Base-by-base conservation (phyloP, 1,140 invertebrate genomes). In the Megalonaias nervosa region DNA sequence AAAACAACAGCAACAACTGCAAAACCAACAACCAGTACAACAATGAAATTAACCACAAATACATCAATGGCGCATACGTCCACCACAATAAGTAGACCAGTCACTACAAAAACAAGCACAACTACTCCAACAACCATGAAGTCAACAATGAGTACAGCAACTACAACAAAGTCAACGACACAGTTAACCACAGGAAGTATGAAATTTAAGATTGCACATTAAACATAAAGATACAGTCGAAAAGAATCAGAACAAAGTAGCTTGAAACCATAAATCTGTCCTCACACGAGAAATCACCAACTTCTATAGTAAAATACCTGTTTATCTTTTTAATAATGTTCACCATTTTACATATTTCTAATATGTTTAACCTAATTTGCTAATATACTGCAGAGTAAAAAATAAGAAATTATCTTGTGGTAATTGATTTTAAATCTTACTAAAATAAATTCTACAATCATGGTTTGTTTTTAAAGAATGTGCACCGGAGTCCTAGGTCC, bases 101-200 rank as follows among this genome's bases (percentile, higher is more conserved):
- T 64, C 21, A 31, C 65, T 17, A 60, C 66, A 60, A 60, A 48
- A 59, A 68, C 65, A 61, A 68, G 48, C 6, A 68, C 74, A 38
- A 68, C 74, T 12, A 61, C 74, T 21, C n/a, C 74, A 31, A 68
- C 66, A 68, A 61, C 65, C n/a, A 68, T 66, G 60, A 59, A 65
- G 31, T 38, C 65, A 16, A 23, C 74, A 61, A 31, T 57, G 16
- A 60, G 26, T 12, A 67, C 65, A 38, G 31, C 65, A 58, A 23
- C 57, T 14, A 68, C 74, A 59, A 68, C 74, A 59, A 9, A 38
- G 23, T 19, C 66, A 68, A 67, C 66, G 13, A 67, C 57, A 19
- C 72, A 13, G 65, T 64, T 5, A 74, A 67, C 64, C 12, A 67
- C 72, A 17, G 67, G 11, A 15, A 74, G 48, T 57, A 74, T 56